phyloP scores from a whole-genome alignment of 2,888 invertebrate genomes.

The Zele albiditarsus region DNA sequence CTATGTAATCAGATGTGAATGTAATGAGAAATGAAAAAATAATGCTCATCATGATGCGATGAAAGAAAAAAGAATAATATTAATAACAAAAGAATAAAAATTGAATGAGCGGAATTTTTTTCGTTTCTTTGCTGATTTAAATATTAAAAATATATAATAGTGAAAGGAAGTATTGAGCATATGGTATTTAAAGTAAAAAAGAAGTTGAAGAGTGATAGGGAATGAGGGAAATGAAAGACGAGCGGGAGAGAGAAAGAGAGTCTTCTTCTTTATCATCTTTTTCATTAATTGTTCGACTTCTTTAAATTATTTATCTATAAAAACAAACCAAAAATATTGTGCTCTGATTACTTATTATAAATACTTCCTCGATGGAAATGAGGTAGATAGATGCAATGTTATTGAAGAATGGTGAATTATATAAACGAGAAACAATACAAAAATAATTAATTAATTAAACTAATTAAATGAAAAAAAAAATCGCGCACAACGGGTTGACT shows the following conservation, averaged over 20 bases:
- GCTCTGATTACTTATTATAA: not conserved
- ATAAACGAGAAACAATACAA: not conserved
- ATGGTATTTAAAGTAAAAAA: not conserved
- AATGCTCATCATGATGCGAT: not conserved
- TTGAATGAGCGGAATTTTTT: not conserved
- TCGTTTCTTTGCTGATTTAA: not conserved
- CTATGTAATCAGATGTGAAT: constrained; percentile 11
- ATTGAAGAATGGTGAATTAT: not conserved
- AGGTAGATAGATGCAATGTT: constrained; percentile 7
- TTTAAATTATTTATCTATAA: not conserved
- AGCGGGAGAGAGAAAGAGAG: not conserved
- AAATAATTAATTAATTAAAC: not conserved
- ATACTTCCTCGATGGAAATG: constrained; percentile 8
- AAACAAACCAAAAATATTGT: not conserved
- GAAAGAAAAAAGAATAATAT: not conserved
- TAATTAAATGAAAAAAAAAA: constrained; percentile 28
- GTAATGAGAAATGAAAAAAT: not conserved
- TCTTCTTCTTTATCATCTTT: constrained; percentile 9
- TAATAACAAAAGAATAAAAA: not conserved
- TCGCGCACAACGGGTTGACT: constrained; percentile 40
- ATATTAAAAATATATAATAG: constrained; percentile 1
- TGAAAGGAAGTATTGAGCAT: not conserved
- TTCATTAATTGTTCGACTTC: not conserved
- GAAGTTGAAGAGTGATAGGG: not conserved
- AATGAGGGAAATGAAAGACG: not conserved